These are phyloP conservation scores for Talpa occidentalis DNA, from an alignment of 2,113 vertebrate genomes.

Conservation along the genomic window DNA sequence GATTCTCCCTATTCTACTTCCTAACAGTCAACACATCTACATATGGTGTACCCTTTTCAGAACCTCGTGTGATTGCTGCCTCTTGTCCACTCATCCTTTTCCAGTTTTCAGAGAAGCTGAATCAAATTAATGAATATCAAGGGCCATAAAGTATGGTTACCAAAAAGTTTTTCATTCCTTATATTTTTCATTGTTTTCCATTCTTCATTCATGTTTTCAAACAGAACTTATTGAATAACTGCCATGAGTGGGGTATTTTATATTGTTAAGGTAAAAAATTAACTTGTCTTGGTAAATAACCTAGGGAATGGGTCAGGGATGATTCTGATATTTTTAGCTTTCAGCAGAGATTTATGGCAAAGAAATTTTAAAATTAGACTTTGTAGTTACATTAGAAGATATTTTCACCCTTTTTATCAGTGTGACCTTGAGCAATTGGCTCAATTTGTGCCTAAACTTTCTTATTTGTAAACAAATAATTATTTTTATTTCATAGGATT, in stretches of 20 bases:
- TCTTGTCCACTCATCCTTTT: neutral
- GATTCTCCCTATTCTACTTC: neutral
- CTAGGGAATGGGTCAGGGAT: neutral
- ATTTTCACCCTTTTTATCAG: neutral
- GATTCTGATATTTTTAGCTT: neutral
- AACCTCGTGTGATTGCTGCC: neutral
- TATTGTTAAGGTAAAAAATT: neutral
- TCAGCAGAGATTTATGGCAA: neutral
- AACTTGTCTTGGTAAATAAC: neutral
- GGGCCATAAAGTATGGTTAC: neutral
- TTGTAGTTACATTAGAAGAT: neutral
- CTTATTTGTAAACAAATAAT: neutral
- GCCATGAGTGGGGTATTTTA: neutral
- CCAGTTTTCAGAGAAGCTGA: neutral
- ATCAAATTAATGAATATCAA: neutral
- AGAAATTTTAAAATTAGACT: neutral
- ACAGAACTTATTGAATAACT: neutral
- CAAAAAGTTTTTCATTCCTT: neutral
- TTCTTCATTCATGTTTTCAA: neutral
- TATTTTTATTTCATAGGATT: neutral
- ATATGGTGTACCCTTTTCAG: neutral
- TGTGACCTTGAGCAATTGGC: neutral
- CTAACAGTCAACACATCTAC: neutral
- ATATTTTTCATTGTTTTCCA: neutral
- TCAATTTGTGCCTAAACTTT: constrained; percentile 1